Percentiles rank a stretch among this genome's conserved stretches.
phyloP scores from a whole-genome alignment of 2,888 invertebrate species.

The Rhagium mordax region DNA sequence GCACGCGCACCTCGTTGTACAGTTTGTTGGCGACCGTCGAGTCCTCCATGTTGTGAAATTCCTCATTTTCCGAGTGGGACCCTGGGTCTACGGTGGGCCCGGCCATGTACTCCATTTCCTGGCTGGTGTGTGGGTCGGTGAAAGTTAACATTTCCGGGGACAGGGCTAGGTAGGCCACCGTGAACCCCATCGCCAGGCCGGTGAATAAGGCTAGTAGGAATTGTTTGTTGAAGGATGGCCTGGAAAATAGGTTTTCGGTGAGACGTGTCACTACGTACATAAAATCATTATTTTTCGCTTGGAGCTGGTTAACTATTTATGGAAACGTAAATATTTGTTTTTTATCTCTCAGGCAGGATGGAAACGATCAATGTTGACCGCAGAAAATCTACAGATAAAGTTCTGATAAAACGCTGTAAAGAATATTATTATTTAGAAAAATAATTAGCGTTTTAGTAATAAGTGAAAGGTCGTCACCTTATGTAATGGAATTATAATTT shows the following conservation, averaged over 20 bases:
- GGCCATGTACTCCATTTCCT: constrained; percentile 57
- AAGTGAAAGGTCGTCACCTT: no score
- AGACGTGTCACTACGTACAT: no score
- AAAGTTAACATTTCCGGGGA: constrained; percentile 61
- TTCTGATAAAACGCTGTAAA: no score
- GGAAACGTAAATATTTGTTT: not conserved
- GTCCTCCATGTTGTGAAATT: constrained; percentile 72
- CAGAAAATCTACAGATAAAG: no score
- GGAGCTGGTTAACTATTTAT: no score
- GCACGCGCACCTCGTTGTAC: constrained; percentile 84
- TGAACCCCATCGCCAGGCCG: constrained; percentile 84
- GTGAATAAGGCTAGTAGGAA: constrained; percentile 80
- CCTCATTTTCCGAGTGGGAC: constrained; percentile 61
- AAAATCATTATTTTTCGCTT: no score
- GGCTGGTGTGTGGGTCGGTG: constrained; percentile 55
- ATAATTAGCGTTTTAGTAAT: no score
- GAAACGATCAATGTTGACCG: not conserved
- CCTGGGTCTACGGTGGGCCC: constrained; percentile 62
- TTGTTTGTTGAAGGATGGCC: constrained; percentile 75
- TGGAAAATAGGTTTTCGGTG: constrained; percentile 40
- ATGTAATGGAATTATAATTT: no score
- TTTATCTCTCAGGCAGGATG: not conserved
- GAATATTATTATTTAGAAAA: no score
- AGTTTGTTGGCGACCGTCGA: constrained; percentile 79
- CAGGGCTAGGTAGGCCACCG: constrained; percentile 78